Evolutionary conservation across 2,797 vertebrate genomes (phyloP).

Genomic region (Champsocephalus esox): DNA sequence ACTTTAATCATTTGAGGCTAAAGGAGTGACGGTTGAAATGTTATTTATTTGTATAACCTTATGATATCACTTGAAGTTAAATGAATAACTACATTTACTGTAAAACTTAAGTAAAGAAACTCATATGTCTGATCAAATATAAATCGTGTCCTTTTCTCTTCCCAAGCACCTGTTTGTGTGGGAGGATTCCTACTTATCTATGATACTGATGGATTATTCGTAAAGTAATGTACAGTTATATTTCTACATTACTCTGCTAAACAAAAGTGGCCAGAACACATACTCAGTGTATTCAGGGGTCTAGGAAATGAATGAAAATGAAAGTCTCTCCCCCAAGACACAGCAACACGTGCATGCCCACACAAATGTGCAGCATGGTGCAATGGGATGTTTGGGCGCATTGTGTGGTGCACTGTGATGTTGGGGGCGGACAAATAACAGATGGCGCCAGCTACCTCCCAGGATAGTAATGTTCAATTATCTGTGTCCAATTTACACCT

Average conservation of each 20-base stretch:
- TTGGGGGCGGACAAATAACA: constrained; percentile 79
- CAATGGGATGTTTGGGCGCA: constrained; percentile 59
- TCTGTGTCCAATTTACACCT: constrained; percentile 84
- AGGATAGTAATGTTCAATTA: constrained; percentile 85
- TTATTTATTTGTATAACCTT: not conserved
- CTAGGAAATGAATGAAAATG: constrained; percentile 16
- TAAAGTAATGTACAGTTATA: constrained; percentile 10
- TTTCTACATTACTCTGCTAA: constrained; percentile 1
- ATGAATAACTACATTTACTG: not conserved
- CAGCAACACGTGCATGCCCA: constrained; percentile 35
- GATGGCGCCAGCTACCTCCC: constrained; percentile 76
- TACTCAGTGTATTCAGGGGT: not conserved
- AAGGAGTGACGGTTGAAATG: not conserved
- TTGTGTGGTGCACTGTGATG: constrained; percentile 71
- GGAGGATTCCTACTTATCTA: not conserved
- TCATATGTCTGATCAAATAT: not conserved
- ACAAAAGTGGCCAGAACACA: not conserved
- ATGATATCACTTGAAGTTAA: not conserved
- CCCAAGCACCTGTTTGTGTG: constrained; percentile 5
- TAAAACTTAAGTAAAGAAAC: not conserved
- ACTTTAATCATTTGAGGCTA: not conserved
- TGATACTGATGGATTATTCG: not conserved
- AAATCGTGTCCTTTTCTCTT: not conserved
- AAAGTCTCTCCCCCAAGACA: constrained; percentile 5
- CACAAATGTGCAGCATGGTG: constrained; percentile 46